Conservation (phyloP, 92 coral and sea anemone genomes). For the Bergia sp. region DNA sequence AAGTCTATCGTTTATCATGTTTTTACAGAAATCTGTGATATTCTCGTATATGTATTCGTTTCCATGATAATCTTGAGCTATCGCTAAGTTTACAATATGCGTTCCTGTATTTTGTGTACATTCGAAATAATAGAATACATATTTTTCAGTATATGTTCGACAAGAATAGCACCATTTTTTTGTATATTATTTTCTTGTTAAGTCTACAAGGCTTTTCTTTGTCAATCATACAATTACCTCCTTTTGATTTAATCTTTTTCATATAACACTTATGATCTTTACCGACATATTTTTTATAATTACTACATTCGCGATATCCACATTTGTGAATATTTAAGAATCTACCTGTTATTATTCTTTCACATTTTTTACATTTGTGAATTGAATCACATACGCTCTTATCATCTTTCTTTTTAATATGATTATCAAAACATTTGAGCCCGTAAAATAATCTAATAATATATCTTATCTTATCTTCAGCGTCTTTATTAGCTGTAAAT, state of each 20-base stretch:
- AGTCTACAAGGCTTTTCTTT: not conserved
- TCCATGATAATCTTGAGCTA: not conserved
- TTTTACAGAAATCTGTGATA: conserved; percentile 16
- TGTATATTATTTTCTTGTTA: not conserved
- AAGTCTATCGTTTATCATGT: not conserved
- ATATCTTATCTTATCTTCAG: too few species aligned
- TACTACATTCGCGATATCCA: too few species aligned
- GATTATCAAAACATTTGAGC: conserved; percentile 10
- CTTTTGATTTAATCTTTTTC: too few species aligned
- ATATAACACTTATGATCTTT: too few species aligned
- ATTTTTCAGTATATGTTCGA: not conserved
- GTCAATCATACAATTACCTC: not conserved
- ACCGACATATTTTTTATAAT: too few species aligned
- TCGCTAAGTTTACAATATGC: conserved; percentile 7
- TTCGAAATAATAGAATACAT: not conserved
- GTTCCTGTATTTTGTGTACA: too few species aligned
- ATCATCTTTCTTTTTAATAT: not conserved
- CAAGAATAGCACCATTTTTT: conserved; percentile 5
- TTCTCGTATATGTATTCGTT: not conserved
- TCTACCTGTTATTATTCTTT: not conserved
- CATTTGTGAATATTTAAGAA: not conserved
- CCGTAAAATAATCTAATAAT: not conserved
- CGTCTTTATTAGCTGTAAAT: too few species aligned
- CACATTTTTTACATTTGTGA: not conserved
- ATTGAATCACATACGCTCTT: not conserved